phyloP scores from a whole-genome alignment of 2,797 vertebrate genomes.

The Pseudochirops corinnae region DNA sequence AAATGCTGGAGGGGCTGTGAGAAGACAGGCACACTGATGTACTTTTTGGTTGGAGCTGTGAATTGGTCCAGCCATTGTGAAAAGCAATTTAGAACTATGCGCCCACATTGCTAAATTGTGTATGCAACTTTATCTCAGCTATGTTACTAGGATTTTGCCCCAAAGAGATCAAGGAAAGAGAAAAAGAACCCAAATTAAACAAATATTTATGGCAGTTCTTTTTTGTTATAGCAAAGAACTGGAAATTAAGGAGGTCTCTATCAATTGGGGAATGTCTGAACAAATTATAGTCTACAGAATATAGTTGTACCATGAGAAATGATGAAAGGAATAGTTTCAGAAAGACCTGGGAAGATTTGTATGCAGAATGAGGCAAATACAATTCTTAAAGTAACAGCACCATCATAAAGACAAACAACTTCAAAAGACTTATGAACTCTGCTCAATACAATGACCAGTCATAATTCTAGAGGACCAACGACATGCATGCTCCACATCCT shows the following conservation, averaged over 20 bases:
- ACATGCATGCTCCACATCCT: neutral
- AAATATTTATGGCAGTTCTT: neutral
- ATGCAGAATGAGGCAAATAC: neutral
- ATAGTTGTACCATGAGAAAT: neutral
- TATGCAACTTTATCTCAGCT: neutral
- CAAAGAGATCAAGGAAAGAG: neutral
- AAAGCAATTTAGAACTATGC: neutral
- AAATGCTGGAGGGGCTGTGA: neutral
- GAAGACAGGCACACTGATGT: neutral
- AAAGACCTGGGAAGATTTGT: neutral
- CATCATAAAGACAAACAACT: neutral
- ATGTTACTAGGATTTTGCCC: neutral
- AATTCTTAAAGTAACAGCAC: neutral
- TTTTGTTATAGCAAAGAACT: neutral
- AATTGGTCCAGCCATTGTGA: neutral
- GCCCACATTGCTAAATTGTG: neutral
- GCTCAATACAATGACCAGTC: neutral
- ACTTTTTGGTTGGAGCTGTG: neutral
- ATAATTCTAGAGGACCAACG: neutral
- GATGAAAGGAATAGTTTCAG: neutral
- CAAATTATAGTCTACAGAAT: neutral
- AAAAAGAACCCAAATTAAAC: neutral
- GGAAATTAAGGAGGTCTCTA: neutral
- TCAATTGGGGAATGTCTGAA: neutral
- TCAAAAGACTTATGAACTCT: neutral